Percentiles rank a stretch among this genome's conserved stretches.
phyloP scores from a whole-genome alignment of 2,888 invertebrate species.

The Drosophila borealis region DNA sequence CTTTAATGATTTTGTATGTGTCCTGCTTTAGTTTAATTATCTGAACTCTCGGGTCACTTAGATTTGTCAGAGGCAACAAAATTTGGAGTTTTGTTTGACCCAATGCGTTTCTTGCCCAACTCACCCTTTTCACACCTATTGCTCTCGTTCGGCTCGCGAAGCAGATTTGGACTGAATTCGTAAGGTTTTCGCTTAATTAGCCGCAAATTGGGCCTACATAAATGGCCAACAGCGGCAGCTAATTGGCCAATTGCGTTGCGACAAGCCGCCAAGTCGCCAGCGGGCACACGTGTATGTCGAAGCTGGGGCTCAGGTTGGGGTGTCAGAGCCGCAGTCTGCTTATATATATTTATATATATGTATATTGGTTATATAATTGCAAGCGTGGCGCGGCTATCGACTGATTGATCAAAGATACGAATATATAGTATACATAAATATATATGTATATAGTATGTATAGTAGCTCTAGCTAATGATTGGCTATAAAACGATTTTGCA shows the following conservation, averaged over 20 bases:
- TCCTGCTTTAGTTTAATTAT: too few relatives aligned
- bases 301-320: conserved; percentile 11
- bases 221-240: conserved; percentile 32
- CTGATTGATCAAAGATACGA: conserved; percentile 15
- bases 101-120: background rate
- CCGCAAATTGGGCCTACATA: conserved; percentile 47
- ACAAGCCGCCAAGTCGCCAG: conserved; percentile 2
- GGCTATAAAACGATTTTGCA: conserved; percentile 25
- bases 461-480: conserved; percentile 15
- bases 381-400: conserved; percentile 15
- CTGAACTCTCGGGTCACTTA: too few relatives aligned
- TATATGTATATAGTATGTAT: background rate
- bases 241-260: conserved; percentile 51
- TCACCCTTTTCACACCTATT: background rate
- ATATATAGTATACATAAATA: background rate
- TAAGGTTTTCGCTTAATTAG: conserved; percentile 34
- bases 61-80: too few relatives aligned
- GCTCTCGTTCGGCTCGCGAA: background rate
- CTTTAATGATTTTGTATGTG: too few relatives aligned
- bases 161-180: conserved; percentile 24
- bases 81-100: background rate
- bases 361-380: conserved; percentile 41
- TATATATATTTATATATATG: too few relatives aligned
- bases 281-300: conserved; percentile 30
- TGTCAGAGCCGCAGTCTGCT: conserved; percentile 8